Evolutionary conservation across 2,113 vertebrate genomes (phyloP).

Genomic region (Salvelinus fontinalis): DNA sequence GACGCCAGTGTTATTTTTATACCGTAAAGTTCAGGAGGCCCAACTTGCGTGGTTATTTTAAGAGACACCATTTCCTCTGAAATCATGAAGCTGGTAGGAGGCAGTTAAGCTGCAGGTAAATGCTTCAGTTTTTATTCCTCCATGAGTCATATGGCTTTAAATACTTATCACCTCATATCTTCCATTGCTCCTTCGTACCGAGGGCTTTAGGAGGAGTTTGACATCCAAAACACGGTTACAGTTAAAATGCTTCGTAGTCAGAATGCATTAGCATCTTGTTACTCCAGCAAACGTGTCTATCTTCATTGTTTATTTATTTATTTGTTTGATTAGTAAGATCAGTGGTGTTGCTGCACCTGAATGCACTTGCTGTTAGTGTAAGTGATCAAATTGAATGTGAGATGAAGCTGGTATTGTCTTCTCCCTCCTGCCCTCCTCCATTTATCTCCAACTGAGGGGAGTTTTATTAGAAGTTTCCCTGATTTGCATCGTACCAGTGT

Average conservation of each 20-base stretch:
- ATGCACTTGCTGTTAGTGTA: constrained; percentile 50
- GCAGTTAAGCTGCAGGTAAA: constrained; percentile 72
- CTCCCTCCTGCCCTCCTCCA: constrained; percentile 46
- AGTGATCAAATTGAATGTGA: constrained; percentile 68
- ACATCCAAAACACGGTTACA: not conserved
- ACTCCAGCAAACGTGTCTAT: not conserved
- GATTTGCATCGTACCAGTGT: constrained; percentile 73
- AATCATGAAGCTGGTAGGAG: constrained; percentile 66
- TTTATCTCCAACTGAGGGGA: constrained; percentile 60
- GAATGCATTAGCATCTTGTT: not conserved
- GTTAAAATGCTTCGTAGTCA: constrained; percentile 17
- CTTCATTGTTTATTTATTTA: constrained; percentile 18
- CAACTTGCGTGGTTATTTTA: constrained; percentile 62
- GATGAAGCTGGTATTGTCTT: constrained; percentile 55
- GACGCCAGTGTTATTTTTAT: constrained; percentile 64
- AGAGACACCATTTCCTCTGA: constrained; percentile 59
- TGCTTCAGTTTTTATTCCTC: constrained; percentile 55
- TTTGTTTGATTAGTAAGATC: constrained; percentile 66
- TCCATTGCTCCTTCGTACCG: constrained; percentile 31
- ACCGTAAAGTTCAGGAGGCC: constrained; percentile 59
- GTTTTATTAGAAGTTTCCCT: constrained; percentile 70
- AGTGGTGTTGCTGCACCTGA: constrained; percentile 50
- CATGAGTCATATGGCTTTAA: constrained; percentile 66
- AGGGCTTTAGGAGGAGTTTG: constrained; percentile 14
- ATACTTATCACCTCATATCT: constrained; percentile 55